Conservation (phyloP, 2,113 vertebrate species). For the Aptenodytes forsteri region DNA sequence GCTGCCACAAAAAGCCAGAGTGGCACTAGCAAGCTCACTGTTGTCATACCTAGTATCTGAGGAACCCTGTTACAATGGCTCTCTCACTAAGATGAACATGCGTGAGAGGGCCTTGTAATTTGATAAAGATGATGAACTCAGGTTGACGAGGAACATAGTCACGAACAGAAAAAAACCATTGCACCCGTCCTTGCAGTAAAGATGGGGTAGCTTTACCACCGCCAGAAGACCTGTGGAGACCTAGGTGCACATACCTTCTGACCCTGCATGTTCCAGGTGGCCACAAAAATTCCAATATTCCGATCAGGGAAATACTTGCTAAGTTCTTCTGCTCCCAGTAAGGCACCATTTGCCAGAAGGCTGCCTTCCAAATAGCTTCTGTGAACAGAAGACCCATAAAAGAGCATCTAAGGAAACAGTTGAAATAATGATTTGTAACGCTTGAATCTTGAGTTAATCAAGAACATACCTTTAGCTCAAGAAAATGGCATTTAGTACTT, state of each 20-base stretch:
- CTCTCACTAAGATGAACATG: not conserved
- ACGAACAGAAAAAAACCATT: not conserved
- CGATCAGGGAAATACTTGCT: constrained; percentile 92
- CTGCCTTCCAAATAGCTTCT: constrained; percentile 98
- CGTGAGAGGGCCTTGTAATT: not conserved
- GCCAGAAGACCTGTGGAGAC: not conserved
- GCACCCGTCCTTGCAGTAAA: not conserved
- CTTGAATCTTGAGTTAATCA: not conserved
- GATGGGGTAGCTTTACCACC: not conserved
- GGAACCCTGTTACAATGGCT: not conserved
- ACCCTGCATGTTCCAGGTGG: constrained; percentile 99
- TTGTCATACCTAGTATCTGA: not conserved
- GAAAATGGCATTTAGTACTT: not conserved
- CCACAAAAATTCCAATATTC: constrained; percentile 85
- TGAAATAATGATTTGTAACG: not conserved
- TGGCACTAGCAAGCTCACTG: not conserved
- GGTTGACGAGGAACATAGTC: not conserved
- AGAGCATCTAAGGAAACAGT: not conserved
- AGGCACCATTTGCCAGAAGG: constrained; percentile 87
- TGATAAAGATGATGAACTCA: not conserved
- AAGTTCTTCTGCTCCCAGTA: constrained; percentile 93
- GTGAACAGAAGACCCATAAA: not conserved
- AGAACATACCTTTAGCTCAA: not conserved
- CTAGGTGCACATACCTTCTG: constrained; percentile 79
- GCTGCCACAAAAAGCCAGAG: not conserved